Conservation (phyloP, 2,113 vertebrate species). For the Dendropsophus ebraccatus region DNA sequence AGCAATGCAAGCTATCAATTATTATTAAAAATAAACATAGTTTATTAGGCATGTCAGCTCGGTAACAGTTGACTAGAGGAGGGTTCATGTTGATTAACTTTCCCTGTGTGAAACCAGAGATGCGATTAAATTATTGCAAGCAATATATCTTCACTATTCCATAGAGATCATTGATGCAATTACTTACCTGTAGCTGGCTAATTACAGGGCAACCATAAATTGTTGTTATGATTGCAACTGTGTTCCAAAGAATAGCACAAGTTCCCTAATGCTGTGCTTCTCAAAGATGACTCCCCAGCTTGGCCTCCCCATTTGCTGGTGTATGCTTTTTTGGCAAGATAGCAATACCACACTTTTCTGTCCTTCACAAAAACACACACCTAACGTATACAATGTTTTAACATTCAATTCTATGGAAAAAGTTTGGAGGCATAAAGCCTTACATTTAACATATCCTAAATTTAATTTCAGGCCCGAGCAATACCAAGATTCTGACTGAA, state of each 20-base stretch:
- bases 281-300: too few relatives aligned
- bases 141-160: conserved; percentile 13
- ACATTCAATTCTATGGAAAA: too few relatives aligned
- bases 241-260: neutral
- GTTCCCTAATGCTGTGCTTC: too few relatives aligned
- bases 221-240: neutral
- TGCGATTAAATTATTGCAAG: conserved; percentile 11
- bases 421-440: too few relatives aligned
- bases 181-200: conserved; percentile 18
- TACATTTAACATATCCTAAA: too few relatives aligned
- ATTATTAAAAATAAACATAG: conserved; percentile 37
- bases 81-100: conserved; percentile 25
- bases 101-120: conserved; percentile 5
- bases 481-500: too few relatives aligned
- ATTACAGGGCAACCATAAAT: conserved; percentile 8
- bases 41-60: conserved; percentile 37
- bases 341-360: too few relatives aligned
- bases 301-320: too few relatives aligned
- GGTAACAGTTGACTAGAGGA: conserved; percentile 28
- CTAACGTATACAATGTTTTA: too few relatives aligned
- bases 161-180: conserved; percentile 21
- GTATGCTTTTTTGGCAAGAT: too few relatives aligned
- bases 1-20: conserved; percentile 8
- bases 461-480: too few relatives aligned
- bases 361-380: too few relatives aligned